Base-by-base conservation (phyloP, 2,888 invertebrate genomes). In the Prenolepis imparis region DNA sequence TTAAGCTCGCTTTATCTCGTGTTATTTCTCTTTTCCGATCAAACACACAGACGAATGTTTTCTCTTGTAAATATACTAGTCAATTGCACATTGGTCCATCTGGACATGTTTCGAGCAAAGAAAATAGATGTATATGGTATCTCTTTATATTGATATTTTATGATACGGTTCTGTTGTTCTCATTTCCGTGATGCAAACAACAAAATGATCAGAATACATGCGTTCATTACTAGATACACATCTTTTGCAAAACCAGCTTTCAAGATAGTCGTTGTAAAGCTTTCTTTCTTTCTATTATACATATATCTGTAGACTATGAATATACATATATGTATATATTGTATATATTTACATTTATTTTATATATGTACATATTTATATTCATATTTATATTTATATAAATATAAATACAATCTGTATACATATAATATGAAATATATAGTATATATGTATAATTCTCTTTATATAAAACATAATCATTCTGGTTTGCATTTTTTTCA, bases 61-160 rank as follows among this genome's bases (percentile, higher is more conserved):
- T 41, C 41, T 28, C 72, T 70, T 44, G 59, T 36, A 72, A 59
- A 80, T 24, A 24, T 61, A 72, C 12, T 18, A 57, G 59, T 44
- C 72, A 80, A 80, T 80, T 72, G 78, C 59, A 55, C 70, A 57
- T 59, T 59, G 72, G 44, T 80, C 72, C 36, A 44, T 48, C 59
- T 18, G 44, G 59, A 80, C 28, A 36, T 39, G 57, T 44, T 61
- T n/a, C 72, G 36, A 61, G 36, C 36, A 36, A 36, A 41, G 59
- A 72, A 80, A 80, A 72, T 80, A 72, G 44, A 80, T 80, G 59
- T 72, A 72, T 61, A 61, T 32, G 28, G 24, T 44, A 78, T 68
- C 70, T 80, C 48, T 61, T 80, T 80, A 59, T 80, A 72, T 72
- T 59, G 59, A 72, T 59, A 55, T 72, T 59, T 18, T 59, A 21